Base-by-base conservation (phyloP, 2,888 invertebrate species). In the Folsomia candida region DNA sequence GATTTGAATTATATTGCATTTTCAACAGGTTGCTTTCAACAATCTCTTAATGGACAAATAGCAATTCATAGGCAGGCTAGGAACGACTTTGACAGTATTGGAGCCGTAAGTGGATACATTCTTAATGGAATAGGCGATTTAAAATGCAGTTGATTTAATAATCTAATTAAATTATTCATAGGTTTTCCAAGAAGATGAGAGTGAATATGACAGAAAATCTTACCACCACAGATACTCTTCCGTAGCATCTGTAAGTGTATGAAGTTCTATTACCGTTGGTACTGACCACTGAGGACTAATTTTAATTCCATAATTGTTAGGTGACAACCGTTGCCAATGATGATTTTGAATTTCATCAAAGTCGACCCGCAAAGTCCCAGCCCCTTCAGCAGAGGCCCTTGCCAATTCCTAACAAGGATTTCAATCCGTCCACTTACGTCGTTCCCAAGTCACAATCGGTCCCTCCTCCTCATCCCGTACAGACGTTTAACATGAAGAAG, bases 151-250 rank as follows among this genome's bases (percentile, higher is more conserved):
- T n/a, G n/a, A n/a, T n/a, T n/a, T n/a, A n/a, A n/a, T n/a, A n/a
- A n/a, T n/a, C n/a, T n/a, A n/a, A n/a, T n/a, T n/a, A 37, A 37
- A 37, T 60, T 62, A 26, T 27, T 29, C 29, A 18, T 26, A 73
- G 73, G 70, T 37, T 4, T 73, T 76, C 64, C 66, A 57, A 47
- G 75, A 70, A 67, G 75, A 72, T 68, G 75, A 76, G 47, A 73
- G 73, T 59, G 75, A 73, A 51, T 73, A 76, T 63, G 73, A 73
- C 58, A 65, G 69, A 28, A 73, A 73, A 29, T 76, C 73, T 6
- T 76, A 76, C 54, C 75, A 76, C 60, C 64, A 72, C 26, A 51
- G 75, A 54, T 73, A 73, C 47, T 71, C 75, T n/a, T 76, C 75
- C 25, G 73, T 75, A 9, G 64, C 64, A 9, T 64, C 64, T n/a